Percentiles rank a stretch among this genome's conserved stretches.
Evolutionary conservation across 2,113 vertebrate genomes (phyloP).

Genomic region (Tautogolabrus adspersus): DNA sequence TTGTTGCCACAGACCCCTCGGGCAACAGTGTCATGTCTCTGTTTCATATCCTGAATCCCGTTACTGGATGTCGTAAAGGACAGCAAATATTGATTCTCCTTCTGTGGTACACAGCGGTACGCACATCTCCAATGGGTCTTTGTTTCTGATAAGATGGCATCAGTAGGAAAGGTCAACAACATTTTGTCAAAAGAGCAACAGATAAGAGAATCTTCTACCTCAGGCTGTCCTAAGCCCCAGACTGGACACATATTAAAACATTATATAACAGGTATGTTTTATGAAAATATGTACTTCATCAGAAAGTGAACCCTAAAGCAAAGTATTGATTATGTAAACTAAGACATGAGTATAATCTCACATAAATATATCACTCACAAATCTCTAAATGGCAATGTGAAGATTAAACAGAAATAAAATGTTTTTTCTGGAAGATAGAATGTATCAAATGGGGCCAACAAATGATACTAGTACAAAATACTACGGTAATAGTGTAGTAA

Average conservation of each 20-base stretch:
- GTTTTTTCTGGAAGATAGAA: too few relatives aligned
- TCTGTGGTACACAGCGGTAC: slow-evolving; percentile 5
- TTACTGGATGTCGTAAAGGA: slow-evolving; percentile 62
- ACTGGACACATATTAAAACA: slow-evolving; percentile 1
- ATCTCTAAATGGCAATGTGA: neutral
- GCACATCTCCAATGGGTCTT: slow-evolving; percentile 34
- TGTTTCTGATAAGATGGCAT: slow-evolving; percentile 47
- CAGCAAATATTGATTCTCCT: slow-evolving; percentile 77
- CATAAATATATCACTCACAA: neutral
- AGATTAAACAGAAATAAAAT: accelerated
- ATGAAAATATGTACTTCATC: slow-evolving; percentile 11
- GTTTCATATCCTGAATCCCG: slow-evolving; percentile 74
- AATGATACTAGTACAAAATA: accelerated
- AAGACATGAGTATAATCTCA: neutral
- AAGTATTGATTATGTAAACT: neutral
- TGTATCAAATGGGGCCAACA: neutral
- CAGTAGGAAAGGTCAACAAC: slow-evolving; percentile 52
- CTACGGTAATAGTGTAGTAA: too few relatives aligned
- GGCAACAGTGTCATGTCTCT: slow-evolving; percentile 39
- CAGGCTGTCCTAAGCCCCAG: neutral
- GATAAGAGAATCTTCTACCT: slow-evolving; percentile 26
- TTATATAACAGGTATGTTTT: slow-evolving; percentile 20
- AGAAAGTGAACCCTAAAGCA: neutral
- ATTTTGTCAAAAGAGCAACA: slow-evolving; percentile 29
- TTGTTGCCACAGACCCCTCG: slow-evolving; percentile 45